A percentile compares a stretch with the other conserved stretches of the same genome.
Evolutionary conservation across 2,797 vertebrate genomes (phyloP).

Genomic region (Oreortyx pictus): DNA sequence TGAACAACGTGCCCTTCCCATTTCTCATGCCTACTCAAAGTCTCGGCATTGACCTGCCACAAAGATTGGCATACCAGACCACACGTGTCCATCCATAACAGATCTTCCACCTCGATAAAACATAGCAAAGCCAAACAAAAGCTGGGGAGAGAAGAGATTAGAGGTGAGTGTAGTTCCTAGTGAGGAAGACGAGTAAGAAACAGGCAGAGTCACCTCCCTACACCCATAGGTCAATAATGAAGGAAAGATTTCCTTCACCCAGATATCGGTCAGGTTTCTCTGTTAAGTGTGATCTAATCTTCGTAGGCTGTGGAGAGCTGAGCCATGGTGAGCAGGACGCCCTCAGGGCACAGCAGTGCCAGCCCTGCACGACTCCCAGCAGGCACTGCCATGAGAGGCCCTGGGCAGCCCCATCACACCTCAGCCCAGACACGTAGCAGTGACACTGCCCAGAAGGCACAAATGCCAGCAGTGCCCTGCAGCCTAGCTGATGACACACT

Average conservation of each 20-base stretch:
- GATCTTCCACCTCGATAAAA: neutral
- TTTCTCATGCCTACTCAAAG: neutral
- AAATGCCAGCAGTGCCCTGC: constrained; percentile 6
- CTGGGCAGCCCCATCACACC: neutral
- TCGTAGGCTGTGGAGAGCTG: fast-evolving
- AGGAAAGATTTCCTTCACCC: neutral
- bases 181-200: neutral
- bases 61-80: neutral
- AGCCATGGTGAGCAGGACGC: neutral
- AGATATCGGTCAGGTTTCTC: neutral
- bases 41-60: neutral
- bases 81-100: neutral
- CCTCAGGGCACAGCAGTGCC: neutral
- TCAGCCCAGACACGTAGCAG: neutral
- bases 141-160: neutral
- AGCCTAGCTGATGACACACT: neutral
- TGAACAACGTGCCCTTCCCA: neutral
- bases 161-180: neutral
- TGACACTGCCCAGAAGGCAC: neutral
- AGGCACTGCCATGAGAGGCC: neutral
- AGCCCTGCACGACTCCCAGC: neutral
- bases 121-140: neutral
- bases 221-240: neutral
- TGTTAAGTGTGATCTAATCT: neutral
- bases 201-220: neutral